These are phyloP conservation scores for Meriones psammophilus DNA, from an alignment of 2,797 vertebrate genomes.

Conservation along the genomic window DNA sequence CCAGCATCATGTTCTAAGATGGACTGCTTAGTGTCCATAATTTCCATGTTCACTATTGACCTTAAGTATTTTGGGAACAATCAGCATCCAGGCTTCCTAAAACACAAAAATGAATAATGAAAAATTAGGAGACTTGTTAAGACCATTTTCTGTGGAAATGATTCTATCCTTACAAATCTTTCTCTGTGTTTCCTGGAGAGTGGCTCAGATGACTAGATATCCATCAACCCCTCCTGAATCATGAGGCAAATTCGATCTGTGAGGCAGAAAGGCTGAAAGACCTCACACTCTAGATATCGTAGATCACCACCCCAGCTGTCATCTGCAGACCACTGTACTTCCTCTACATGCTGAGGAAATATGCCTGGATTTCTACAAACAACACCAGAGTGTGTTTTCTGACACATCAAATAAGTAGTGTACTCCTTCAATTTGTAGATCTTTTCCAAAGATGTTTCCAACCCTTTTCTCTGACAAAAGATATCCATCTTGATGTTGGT, in stretches of 20 bases:
- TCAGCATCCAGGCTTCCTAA: background rate
- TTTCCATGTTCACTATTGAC: background rate
- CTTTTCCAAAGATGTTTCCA: background rate
- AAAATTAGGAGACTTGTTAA: background rate
- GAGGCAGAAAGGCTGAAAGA: background rate
- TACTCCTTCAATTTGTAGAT: background rate
- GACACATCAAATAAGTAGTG: background rate
- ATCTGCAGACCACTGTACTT: background rate
- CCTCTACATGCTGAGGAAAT: background rate
- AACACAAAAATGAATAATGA: background rate
- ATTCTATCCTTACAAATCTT: background rate
- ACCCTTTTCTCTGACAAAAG: background rate
- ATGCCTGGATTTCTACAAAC: background rate
- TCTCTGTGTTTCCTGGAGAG: background rate
- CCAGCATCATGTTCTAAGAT: background rate
- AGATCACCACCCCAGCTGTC: background rate
- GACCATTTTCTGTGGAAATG: background rate
- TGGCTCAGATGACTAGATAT: background rate
- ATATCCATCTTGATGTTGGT: fast-evolving
- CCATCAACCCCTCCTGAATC: background rate
- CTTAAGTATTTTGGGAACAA: background rate
- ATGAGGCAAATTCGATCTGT: background rate
- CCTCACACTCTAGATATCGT: background rate
- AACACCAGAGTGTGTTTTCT: background rate
- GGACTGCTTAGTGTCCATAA: background rate